Percentiles rank a stretch among this genome's conserved stretches.
phyloP scores from a whole-genome alignment of 2,888 invertebrate species.

The Parnassius smintheus region DNA sequence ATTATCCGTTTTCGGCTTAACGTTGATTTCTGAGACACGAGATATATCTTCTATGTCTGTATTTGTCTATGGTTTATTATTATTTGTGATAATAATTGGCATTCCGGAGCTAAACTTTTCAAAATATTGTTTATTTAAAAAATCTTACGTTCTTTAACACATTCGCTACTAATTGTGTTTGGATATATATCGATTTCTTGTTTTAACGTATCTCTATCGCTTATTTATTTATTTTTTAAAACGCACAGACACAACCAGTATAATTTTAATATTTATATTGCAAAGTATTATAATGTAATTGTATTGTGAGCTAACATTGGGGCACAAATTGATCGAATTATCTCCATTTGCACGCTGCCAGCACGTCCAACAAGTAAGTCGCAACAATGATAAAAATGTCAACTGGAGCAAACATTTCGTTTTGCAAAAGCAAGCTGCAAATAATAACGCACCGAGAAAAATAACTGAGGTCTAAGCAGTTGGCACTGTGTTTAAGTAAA shows the following conservation, averaged over 20 bases:
- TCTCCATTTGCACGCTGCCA: conserved; percentile 77
- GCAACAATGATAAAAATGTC: conserved; percentile 28
- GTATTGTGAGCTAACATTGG: background rate
- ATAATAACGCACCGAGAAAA: conserved; percentile 23
- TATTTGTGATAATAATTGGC: too few relatives aligned
- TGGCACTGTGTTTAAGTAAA: background rate
- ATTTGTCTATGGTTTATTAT: too few relatives aligned
- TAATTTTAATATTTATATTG: background rate
- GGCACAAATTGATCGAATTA: conserved; percentile 31
- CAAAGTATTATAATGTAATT: background rate
- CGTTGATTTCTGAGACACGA: too few relatives aligned
- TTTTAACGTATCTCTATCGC: too few relatives aligned
- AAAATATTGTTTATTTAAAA: too few relatives aligned
- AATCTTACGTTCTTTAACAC: too few relatives aligned
- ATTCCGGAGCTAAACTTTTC: too few relatives aligned
- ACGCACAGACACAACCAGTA: background rate
- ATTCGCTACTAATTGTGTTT: too few relatives aligned
- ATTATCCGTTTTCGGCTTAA: too few relatives aligned
- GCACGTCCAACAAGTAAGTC: conserved; percentile 85
- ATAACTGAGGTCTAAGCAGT: conserved; percentile 18
- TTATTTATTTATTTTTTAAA: background rate
- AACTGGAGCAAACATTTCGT: conserved; percentile 26
- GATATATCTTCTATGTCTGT: too few relatives aligned
- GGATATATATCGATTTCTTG: too few relatives aligned
- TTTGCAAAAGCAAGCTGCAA: conserved; percentile 20